These are phyloP conservation scores for Sericinus montela DNA, from an alignment of 2,888 invertebrate genomes.

Conservation along the genomic window DNA sequence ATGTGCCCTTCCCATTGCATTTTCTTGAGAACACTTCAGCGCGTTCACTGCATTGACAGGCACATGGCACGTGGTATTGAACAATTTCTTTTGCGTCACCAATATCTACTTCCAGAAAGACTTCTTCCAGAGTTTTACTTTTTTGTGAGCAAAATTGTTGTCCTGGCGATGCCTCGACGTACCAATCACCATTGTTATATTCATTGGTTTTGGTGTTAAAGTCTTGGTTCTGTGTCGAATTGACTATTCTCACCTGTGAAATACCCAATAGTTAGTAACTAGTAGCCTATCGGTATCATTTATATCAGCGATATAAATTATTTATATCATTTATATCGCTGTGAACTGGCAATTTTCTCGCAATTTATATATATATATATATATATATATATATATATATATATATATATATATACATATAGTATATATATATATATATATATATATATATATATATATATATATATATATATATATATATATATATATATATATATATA, in stretches of 20 bases:
- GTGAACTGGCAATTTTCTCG: too few relatives aligned
- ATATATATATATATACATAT: too few relatives aligned
- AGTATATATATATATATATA: too few relatives aligned
- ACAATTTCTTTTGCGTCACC: constrained; percentile 36
- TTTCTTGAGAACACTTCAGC: constrained; percentile 50
- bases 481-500: too few relatives aligned
- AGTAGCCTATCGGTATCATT: too few relatives aligned
- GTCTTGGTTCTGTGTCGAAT: constrained; percentile 38
- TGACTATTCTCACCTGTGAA: constrained; percentile 26
- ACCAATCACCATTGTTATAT: constrained; percentile 23
- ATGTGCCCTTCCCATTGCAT: constrained; percentile 71
- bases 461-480: too few relatives aligned
- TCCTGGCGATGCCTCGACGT: constrained; percentile 30
- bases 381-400: too few relatives aligned
- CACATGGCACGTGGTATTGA: constrained; percentile 55
- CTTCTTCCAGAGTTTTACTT: constrained; percentile 34
- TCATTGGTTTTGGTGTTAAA: constrained; percentile 22
- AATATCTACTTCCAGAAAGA: constrained; percentile 36
- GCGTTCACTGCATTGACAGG: constrained; percentile 45
- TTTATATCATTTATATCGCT: too few relatives aligned
- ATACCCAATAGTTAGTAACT: background rate
- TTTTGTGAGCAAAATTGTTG: constrained; percentile 41
- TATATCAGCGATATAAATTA: too few relatives aligned
- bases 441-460: too few relatives aligned
- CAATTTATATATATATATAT: too few relatives aligned